Percentiles rank a stretch among this genome's conserved stretches.
These are phyloP conservation scores for Hirundo rustica DNA, from an alignment of 2,797 vertebrate species.

Conservation along the genomic window DNA sequence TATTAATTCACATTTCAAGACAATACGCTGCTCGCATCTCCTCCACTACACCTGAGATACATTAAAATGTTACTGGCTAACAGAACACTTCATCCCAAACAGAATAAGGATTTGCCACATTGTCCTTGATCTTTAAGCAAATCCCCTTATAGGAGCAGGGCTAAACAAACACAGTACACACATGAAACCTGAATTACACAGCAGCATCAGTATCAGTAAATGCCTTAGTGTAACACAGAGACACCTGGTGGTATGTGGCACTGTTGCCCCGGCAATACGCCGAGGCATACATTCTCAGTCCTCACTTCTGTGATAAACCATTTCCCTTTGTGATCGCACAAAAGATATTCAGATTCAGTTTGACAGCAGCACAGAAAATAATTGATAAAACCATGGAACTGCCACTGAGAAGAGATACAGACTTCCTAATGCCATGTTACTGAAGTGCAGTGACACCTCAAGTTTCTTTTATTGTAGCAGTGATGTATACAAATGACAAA, in stretches of 20 bases:
- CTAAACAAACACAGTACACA: neutral
- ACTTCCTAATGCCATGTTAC: neutral
- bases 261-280: rapidly evolving
- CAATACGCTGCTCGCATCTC: rapidly evolving
- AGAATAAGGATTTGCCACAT: neutral
- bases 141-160: neutral
- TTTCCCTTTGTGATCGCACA: rapidly evolving
- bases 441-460: neutral
- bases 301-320: neutral
- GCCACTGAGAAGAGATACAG: neutral
- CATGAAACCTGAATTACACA: neutral
- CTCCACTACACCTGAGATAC: neutral
- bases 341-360: neutral
- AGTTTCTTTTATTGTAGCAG: neutral
- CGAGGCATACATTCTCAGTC: rapidly evolving
- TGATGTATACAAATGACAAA: neutral
- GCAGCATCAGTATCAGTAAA: neutral
- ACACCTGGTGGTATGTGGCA: neutral
- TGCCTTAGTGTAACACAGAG: neutral
- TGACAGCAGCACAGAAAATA: neutral
- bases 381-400: neutral
- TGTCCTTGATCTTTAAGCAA: neutral
- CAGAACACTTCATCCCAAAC: neutral
- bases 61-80: neutral
- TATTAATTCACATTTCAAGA: neutral